phyloP scores from a whole-genome alignment of 2,113 vertebrate genomes.

The Gasterosteus aculeatus region DNA sequence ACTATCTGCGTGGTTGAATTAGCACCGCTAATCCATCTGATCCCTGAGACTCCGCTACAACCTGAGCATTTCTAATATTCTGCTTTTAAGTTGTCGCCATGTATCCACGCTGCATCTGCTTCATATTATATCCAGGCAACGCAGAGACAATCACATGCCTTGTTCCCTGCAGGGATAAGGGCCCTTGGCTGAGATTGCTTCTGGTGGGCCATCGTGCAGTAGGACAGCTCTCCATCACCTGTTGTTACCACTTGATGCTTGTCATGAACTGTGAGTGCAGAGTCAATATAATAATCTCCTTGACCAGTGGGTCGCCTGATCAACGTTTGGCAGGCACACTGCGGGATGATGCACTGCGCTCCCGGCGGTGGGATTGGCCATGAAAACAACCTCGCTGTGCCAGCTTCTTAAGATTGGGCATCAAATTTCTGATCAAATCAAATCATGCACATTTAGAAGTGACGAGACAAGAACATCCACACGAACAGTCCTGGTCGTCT shows the following conservation, averaged over 20 bases:
- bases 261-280: conserved; percentile 23
- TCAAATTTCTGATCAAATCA: conserved; percentile 66
- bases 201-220: conserved; percentile 34
- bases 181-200: conserved; percentile 27
- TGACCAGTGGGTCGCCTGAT: conserved; percentile 30
- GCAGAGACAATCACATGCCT: not conserved
- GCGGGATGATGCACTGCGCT: conserved; percentile 30
- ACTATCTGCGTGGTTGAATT: not conserved
- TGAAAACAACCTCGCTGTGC: conserved; percentile 50
- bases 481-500: not conserved
- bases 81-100: not conserved
- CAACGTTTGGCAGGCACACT: conserved; percentile 38
- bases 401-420: conserved; percentile 30
- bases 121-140: not conserved
- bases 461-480: conserved; percentile 41
- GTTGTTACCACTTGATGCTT: conserved; percentile 35
- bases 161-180: conserved; percentile 12
- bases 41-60: not conserved
- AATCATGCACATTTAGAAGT: conserved; percentile 62
- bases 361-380: conserved; percentile 21
- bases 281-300: conserved; percentile 54
- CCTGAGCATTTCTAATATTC: not conserved
- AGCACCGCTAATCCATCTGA: too few relatives aligned
- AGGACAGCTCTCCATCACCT: conserved; percentile 34
- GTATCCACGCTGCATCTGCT: not conserved